Conservation (phyloP, 2,888 invertebrate genomes). For the Tethea ocularis region DNA sequence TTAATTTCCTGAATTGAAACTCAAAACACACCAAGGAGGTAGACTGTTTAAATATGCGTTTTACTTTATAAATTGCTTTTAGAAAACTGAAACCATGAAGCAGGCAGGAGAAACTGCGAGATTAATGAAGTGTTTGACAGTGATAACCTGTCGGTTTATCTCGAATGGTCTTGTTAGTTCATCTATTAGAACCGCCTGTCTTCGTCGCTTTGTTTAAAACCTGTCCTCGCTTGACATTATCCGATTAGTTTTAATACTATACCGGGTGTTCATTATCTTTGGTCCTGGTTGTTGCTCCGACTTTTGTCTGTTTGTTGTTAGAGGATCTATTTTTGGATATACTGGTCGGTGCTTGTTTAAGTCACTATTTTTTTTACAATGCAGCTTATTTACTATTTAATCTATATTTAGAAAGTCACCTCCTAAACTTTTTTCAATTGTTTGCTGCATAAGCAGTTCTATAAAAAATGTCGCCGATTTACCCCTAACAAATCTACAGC, state of each 20-base stretch:
- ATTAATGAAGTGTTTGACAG: constrained; percentile 17
- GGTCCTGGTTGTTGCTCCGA: constrained; percentile 1
- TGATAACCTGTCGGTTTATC: neutral
- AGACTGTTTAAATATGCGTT: neutral
- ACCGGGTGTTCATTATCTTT: constrained; percentile 9
- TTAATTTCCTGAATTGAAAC: neutral
- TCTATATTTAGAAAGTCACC: neutral
- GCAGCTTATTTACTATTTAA: neutral
- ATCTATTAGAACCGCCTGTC: constrained; percentile 6
- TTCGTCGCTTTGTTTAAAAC: constrained; percentile 6
- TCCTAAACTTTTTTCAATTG: neutral
- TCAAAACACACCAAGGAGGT: neutral
- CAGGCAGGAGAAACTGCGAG: constrained; percentile 16
- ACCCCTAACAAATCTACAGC: no score
- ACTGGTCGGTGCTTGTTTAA: neutral
- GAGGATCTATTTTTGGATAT: neutral
- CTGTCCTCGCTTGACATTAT: constrained; percentile 10
- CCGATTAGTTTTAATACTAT: constrained; percentile 12
- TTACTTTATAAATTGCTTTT: neutral
- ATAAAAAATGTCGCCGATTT: neutral
- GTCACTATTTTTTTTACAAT: neutral
- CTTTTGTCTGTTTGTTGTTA: neutral
- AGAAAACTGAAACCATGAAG: constrained; percentile 15
- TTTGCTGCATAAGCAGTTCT: neutral
- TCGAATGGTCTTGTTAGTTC: constrained; percentile 9